A percentile compares a stretch with the other conserved stretches of the same genome.
These are phyloP conservation scores for Agrypnus murinus DNA, from an alignment of 2,888 invertebrate species.

Conservation along the genomic window DNA sequence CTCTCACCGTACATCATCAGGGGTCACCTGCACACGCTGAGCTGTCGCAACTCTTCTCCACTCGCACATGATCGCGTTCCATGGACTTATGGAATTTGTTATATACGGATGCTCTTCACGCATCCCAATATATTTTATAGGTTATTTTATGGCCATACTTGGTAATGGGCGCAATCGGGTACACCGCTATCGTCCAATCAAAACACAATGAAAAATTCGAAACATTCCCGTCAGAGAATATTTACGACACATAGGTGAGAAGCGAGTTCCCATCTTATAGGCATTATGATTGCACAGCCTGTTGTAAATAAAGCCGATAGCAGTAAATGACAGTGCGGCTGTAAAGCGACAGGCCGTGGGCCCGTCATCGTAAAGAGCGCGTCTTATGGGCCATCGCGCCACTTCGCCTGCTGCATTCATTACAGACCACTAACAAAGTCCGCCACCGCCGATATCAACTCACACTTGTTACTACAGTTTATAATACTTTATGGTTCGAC, in stretches of 20 bases:
- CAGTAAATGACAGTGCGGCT: slow-evolving; percentile 54
- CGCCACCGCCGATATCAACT: slow-evolving; percentile 46
- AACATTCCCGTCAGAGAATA: slow-evolving; percentile 41
- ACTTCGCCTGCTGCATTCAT: slow-evolving; percentile 53
- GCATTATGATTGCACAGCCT: slow-evolving; percentile 52
- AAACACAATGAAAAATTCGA: slow-evolving; percentile 45
- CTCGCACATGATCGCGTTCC: slow-evolving; percentile 32
- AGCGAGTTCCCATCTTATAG: slow-evolving; percentile 48
- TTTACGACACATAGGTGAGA: slow-evolving; percentile 48
- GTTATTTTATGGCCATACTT: slow-evolving; percentile 36
- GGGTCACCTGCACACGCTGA: slow-evolving; percentile 55
- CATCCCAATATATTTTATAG: slow-evolving; percentile 46
- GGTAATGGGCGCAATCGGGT: slow-evolving; percentile 35
- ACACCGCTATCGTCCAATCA: slow-evolving; percentile 43
- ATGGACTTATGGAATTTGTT: slow-evolving; percentile 39
- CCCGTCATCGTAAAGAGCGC: slow-evolving; percentile 53
- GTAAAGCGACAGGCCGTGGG: slow-evolving; percentile 50
- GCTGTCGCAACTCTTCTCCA: slow-evolving; percentile 37
- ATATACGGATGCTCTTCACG: slow-evolving; percentile 44
- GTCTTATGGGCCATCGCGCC: slow-evolving; percentile 53
- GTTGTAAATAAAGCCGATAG: slow-evolving; percentile 54
- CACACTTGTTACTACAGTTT: slow-evolving; percentile 30
- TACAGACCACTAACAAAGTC: slow-evolving; percentile 40
- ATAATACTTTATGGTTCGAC: slow-evolving; percentile 37
- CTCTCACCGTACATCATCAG: slow-evolving; percentile 51